A percentile compares a stretch with the other conserved stretches of the same genome.
Evolutionary conservation across 1,140 invertebrate genomes (phyloP).

Genomic region (Leucophenga varia): DNA sequence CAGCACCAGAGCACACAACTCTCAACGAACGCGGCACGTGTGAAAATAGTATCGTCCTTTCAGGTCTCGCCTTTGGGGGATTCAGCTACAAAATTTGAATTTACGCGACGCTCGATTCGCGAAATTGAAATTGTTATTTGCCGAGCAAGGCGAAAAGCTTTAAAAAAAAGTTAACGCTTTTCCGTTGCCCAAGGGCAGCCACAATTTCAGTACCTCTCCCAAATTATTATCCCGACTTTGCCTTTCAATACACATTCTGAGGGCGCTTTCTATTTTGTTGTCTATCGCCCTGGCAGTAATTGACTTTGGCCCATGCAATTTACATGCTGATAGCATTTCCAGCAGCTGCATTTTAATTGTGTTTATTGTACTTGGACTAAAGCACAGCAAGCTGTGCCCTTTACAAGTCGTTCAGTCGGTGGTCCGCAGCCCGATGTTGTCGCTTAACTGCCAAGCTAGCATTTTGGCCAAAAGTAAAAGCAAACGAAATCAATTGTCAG

Average conservation of each 20-base stretch:
- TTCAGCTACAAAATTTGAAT: conserved; percentile 42
- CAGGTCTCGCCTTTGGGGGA: conserved; percentile 12
- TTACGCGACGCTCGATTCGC: conserved; percentile 38
- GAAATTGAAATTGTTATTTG: conserved; percentile 52
- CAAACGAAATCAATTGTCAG: conserved; percentile 48
- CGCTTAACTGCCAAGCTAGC: conserved; percentile 8
- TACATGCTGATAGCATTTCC: conserved; percentile 46
- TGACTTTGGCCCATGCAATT: conserved; percentile 41
- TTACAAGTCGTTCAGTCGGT: not conserved
- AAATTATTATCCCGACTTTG: conserved; percentile 20
- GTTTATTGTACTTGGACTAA: conserved; percentile 19
- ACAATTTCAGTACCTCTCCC: conserved; percentile 25
- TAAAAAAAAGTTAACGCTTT: conserved; percentile 16
- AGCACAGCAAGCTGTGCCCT: not conserved
- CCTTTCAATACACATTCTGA: conserved; percentile 16
- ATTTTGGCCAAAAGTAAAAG: conserved; percentile 23
- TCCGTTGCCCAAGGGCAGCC: conserved; percentile 6
- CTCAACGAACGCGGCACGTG: too few relatives aligned
- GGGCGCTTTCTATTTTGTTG: conserved; percentile 7
- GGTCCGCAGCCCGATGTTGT: too few relatives aligned
- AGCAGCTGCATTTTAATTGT: conserved; percentile 46
- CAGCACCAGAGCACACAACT: conserved; percentile 16
- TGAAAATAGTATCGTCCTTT: too few relatives aligned
- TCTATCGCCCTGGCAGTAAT: conserved; percentile 22
- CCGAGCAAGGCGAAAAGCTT: conserved; percentile 1